These are phyloP conservation scores for Asarcornis scutulata DNA, from an alignment of 2,113 vertebrate species.

Conservation along the genomic window DNA sequence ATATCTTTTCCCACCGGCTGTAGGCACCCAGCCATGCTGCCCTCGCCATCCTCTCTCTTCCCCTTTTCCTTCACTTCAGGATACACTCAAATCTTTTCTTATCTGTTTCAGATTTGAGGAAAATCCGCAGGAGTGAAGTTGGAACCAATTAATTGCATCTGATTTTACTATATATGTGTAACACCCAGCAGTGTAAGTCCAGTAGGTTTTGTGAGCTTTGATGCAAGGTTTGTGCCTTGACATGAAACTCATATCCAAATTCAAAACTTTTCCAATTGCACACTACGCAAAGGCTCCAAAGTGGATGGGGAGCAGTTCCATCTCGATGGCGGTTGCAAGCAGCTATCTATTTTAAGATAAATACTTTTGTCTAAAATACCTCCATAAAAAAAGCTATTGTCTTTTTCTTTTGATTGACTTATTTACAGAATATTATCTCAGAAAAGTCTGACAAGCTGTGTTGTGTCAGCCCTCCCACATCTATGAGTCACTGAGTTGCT, in stretches of 20 bases:
- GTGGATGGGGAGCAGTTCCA: not conserved
- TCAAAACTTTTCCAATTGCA: not conserved
- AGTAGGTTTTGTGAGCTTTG: not conserved
- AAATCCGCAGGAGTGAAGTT: not conserved
- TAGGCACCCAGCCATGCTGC: not conserved
- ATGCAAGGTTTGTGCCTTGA: not conserved
- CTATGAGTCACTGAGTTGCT: not conserved
- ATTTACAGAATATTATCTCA: not conserved
- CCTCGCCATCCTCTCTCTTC: not conserved
- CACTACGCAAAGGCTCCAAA: not conserved
- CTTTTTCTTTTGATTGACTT: conserved; percentile 9
- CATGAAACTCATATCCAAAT: not conserved
- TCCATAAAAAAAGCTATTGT: not conserved
- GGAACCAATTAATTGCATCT: not conserved
- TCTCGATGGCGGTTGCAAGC: not conserved
- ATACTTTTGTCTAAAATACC: not conserved
- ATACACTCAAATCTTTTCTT: not conserved
- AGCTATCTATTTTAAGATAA: not conserved
- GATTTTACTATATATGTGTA: not conserved
- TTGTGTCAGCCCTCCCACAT: conserved; percentile 22
- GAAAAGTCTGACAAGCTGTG: not conserved
- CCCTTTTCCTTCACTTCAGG: not conserved
- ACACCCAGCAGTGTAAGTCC: not conserved
- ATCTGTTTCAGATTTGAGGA: not conserved
- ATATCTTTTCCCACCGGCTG: rapidly evolving